Evolutionary conservation across 1,140 invertebrate genomes (phyloP), one percentile per base, ranked within the genome.

Genomic region (Cydia pomonella): DNA sequence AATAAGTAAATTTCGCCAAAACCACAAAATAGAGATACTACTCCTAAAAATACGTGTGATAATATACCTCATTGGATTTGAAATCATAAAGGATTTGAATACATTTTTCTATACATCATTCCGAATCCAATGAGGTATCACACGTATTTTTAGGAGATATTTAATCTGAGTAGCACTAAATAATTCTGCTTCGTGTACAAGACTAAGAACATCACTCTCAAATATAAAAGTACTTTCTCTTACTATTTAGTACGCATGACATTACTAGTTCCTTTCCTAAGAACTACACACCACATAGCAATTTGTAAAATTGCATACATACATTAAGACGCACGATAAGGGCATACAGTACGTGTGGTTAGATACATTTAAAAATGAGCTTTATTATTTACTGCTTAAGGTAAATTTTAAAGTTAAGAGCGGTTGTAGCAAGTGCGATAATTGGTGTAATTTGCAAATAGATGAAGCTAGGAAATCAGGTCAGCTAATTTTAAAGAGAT

Each of bases 401-500:
- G 21, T 23, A 59, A 59, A 23, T 0, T 23, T 59, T n/a, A 59
- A 23, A 13, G 12, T 69, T 7, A 4, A 0, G 3, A 69, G 13
- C 7, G 27, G 29, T 69, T 38, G 29, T 69, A 69, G 64, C 64
- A 38, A 38, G 64, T 69, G 29, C 23, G n/a, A 69, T 38, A 69
- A 69, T 69, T 69, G 33, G 64, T 18, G 29, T 69, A 69, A 69
- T 69, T 69, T 69, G 64, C 64, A n/a, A 5, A 66, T 33, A 66
- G 64, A 23, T 38, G 64, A 69, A 69, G 29, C n/a, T 16, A 38
- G 64, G 64, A 69, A 69, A 69, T 69, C 64, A 38, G 64, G 64
- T 69, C 64, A 69, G 64, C 29, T 69, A 69, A 69, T 69, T 69
- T 69, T 69, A 69, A 69, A 69, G 16, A 33, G 27, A 64, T 29